Base-by-base conservation (phyloP, 2,113 vertebrate genomes). In the Nettapus auritus region DNA sequence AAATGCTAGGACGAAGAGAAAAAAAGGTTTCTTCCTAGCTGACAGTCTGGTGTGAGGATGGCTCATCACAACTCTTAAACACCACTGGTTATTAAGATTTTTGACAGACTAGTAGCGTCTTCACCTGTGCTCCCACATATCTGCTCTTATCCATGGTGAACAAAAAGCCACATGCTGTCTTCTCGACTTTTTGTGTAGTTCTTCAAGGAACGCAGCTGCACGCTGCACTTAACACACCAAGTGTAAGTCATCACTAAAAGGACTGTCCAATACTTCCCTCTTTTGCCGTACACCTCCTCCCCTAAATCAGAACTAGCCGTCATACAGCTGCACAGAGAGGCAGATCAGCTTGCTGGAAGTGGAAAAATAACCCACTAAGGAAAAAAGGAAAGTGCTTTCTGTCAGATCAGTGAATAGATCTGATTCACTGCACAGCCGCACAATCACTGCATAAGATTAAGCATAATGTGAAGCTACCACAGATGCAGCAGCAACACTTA, bases 1-100 rank as follows among this genome's bases (percentile, higher is more conserved):
- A 62, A 95, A 82, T 59, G 89, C 89, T 79, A 91, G 66, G 82
- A 86, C 2, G 5, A 95, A 89, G 82, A 94, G 67, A 86, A 57
- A 93, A 67, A 79, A 63, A 55, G 4, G 60, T 86, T 95, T 95
- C 88, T 88, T 91, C 94, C 90, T 71, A 96, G 88, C 50, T 88
- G 79, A 86, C 76, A 93, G 50, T 77, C 71, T 83, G 50, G 66
- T 59, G 92, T 57, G 82, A 94, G 53, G 50, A 88, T 64, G 71
- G 90, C 40, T 74, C 79, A 95, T 74, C 71, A 70, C n/a, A 91
- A 83, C 67, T 79, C 82, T 74, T 21, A 74, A 91, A 83, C n/a
- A n/a, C 13, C 57, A 50, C 59, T 62, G 59, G 66, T 62, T 82
- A 64, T 13, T 28, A 62, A 62, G n/a, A 53, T 15, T 76, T 79